Percentiles rank a stretch among this genome's conserved stretches.
Evolutionary conservation across 1,140 invertebrate genomes (phyloP).

Genomic region (Acromyrmex echinatior): DNA sequence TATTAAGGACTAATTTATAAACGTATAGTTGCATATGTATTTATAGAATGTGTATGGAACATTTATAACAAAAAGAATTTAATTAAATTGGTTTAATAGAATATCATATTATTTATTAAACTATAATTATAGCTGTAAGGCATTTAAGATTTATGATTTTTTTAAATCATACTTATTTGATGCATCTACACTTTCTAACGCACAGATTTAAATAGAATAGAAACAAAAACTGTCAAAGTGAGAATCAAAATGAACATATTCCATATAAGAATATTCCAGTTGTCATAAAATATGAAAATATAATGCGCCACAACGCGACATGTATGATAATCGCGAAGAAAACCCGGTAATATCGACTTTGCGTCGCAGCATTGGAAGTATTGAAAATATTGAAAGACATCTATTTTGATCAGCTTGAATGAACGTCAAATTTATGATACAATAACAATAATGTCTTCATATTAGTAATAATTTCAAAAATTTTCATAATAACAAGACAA

Average conservation of each 20-base stretch:
- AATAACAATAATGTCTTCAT: slow-evolving; percentile 2
- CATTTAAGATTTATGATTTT: neutral
- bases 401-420: slow-evolving; percentile 52
- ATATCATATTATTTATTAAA: neutral
- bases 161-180: neutral
- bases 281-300: slow-evolving; percentile 56
- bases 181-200: neutral
- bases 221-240: slow-evolving; percentile 26
- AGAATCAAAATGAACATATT: slow-evolving; percentile 32
- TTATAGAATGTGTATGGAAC: neutral
- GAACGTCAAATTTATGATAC: slow-evolving; percentile 51
- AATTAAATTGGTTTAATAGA: neutral
- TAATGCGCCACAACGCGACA: slow-evolving; percentile 33
- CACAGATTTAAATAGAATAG: slow-evolving; percentile 7
- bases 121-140: neutral
- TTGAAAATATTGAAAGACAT: slow-evolving; percentile 58
- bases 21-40: neutral
- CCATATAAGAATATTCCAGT: slow-evolving; percentile 47
- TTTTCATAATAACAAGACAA: neutral
- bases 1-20: neutral
- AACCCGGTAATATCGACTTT: slow-evolving; percentile 53
- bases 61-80: slow-evolving; percentile 3
- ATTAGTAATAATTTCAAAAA: slow-evolving; percentile 15
- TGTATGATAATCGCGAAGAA: slow-evolving; percentile 53
- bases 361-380: slow-evolving; percentile 45